Evolutionary conservation across 2,888 invertebrate genomes (phyloP).

Genomic region (Dryomyza anilis): DNA sequence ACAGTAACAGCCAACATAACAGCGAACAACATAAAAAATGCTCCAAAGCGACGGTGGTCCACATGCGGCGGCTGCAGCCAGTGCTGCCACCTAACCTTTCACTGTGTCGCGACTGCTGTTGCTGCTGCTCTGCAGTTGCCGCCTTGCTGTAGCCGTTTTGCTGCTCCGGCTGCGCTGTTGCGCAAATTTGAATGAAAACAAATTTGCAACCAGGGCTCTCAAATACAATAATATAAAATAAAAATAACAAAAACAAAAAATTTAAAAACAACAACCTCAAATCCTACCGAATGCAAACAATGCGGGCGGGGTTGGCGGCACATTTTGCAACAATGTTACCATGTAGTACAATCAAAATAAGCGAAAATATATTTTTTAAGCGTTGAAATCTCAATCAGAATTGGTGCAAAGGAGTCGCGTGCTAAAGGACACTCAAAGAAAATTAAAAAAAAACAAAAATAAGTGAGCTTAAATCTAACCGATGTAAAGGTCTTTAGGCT

Average conservation of each 20-base stretch:
- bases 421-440: slow-evolving; percentile 21
- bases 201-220: slow-evolving; percentile 18
- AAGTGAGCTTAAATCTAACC: not conserved
- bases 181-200: slow-evolving; percentile 11
- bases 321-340: slow-evolving; percentile 4
- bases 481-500: too few species aligned
- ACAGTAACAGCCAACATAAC: too few species aligned
- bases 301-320: not conserved
- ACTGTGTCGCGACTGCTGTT: too few species aligned
- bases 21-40: too few species aligned
- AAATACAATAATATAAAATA: slow-evolving; percentile 22
- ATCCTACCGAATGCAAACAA: slow-evolving; percentile 21
- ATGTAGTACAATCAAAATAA: not conserved
- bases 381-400: slow-evolving; percentile 31
- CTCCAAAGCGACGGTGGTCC: not conserved
- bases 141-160: too few species aligned
- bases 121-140: too few species aligned
- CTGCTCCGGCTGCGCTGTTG: not conserved
- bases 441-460: too few species aligned
- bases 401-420: slow-evolving; percentile 27
- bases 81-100: slow-evolving; percentile 19
- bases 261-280: slow-evolving; percentile 8
- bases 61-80: not conserved
- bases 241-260: slow-evolving; percentile 30
- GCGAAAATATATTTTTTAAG: slow-evolving; percentile 6